These are phyloP conservation scores for Polietes domitor DNA, from an alignment of 2,888 invertebrate genomes.

Conservation along the genomic window DNA sequence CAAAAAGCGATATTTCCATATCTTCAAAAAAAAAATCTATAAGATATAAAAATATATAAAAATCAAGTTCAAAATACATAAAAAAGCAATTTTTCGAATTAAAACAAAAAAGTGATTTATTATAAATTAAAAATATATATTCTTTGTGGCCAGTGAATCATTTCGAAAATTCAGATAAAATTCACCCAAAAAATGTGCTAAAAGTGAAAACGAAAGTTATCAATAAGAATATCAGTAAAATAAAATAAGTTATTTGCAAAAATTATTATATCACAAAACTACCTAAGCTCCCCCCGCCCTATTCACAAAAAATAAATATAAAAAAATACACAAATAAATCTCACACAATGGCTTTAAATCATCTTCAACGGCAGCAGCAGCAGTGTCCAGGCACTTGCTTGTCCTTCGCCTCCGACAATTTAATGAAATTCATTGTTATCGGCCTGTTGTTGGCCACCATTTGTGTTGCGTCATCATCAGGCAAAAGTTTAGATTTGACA, in stretches of 20 bases:
- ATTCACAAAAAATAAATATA: background rate
- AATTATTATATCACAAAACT: background rate
- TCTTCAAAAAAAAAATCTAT: too few relatives aligned
- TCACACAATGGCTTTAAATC: constrained; percentile 21
- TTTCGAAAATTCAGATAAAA: too few relatives aligned
- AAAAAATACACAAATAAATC: constrained; percentile 1
- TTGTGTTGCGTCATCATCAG: constrained; percentile 34
- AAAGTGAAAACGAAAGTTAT: background rate
- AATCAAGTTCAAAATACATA: too few relatives aligned
- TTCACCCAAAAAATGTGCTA: background rate
- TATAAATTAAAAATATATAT: too few relatives aligned
- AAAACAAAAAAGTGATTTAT: too few relatives aligned
- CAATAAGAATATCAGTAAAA: background rate
- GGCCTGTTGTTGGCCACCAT: constrained; percentile 44
- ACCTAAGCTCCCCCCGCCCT: background rate
- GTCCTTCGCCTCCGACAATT: constrained; percentile 8
- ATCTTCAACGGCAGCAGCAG: background rate
- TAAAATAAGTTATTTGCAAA: background rate
- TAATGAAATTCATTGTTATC: constrained; percentile 49
- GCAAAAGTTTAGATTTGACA: constrained; percentile 59
- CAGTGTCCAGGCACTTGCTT: background rate
- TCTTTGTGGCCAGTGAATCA: too few relatives aligned
- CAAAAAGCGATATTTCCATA: too few relatives aligned
- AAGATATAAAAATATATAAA: too few relatives aligned
- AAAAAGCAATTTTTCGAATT: too few relatives aligned